These are phyloP conservation scores for Pachyseris speciosa DNA, from an alignment of 64 coral and sea anemone species.

Conservation along the genomic window DNA sequence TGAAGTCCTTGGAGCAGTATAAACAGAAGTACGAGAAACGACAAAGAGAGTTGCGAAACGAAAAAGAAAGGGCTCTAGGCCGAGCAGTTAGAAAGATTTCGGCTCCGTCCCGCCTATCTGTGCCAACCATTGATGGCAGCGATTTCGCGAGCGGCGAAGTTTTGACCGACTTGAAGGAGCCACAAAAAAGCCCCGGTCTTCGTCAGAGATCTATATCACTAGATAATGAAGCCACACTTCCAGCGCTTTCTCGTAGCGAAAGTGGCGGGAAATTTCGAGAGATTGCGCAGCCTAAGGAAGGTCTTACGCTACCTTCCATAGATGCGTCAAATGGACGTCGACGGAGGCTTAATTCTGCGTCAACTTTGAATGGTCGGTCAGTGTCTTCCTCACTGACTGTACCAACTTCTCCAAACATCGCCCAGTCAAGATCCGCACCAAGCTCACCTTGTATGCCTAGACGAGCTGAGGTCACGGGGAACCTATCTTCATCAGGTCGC, in stretches of 20 bases:
- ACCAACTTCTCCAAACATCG: background rate
- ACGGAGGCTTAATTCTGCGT: background rate
- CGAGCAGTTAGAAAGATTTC: background rate
- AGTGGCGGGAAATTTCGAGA: background rate
- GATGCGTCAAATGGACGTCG: background rate
- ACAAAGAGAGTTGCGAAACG: constrained; percentile 1
- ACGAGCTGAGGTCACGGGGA: background rate
- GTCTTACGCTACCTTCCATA: background rate
- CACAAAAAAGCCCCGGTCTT: background rate
- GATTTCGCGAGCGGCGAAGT: background rate
- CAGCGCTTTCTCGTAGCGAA: background rate
- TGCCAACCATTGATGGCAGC: background rate
- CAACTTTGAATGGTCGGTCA: background rate
- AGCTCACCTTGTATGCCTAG: background rate
- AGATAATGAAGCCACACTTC: background rate
- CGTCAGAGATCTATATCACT: background rate
- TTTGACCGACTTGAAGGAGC: background rate
- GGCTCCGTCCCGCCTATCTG: background rate
- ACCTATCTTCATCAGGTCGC: background rate
- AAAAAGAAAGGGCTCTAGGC: background rate
- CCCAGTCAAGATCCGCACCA: background rate
- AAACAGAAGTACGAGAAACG: background rate
- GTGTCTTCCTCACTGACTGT: background rate
- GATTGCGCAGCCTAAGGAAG: background rate
- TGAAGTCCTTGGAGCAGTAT: background rate